Evolutionary conservation across 1,140 invertebrate species (phyloP), one percentile per base, ranked within the genome.

Genomic region (Drosophila gunungcola): DNA sequence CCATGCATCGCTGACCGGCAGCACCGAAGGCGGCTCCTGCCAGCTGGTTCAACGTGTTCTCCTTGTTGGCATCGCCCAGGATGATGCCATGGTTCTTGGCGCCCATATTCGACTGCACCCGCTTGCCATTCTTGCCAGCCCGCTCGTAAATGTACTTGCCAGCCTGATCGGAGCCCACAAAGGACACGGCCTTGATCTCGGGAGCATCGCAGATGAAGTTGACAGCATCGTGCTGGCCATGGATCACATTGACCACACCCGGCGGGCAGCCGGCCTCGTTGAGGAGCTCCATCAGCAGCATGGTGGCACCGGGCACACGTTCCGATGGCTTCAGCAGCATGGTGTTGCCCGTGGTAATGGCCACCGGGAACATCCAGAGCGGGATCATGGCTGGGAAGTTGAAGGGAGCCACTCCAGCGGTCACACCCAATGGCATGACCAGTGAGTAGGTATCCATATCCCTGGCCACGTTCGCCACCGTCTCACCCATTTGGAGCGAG

Each of bases 331-430:
- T 97, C 42, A 97, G 93, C 62, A 97, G 93, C 75, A 95, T 94
- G 0, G 96, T 95, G 88, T 97, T 96, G 51, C 99, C 99, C 73
- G 97, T 97, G 5, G 98, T 97, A 13, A 98, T 93, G 4, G 98
- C 97, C 67, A 99, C 94, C 0, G 98, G 98, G 93, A 99, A 98
- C 96, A 98, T 99, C 99, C 99, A 99, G 2, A 99, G 94, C 0
- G 99, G 99, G 88, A 99, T 99, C 99, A 99, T 99, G 39, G 99
- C 98, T 1, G 99, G 99, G 93, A 99, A 99, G 93, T 98, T 98
- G 91, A 98, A 98, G 0, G 97, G 97, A 38, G 97, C 97, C 82
- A 99, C 98, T 41, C 97, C 98, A 81, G 92, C 92, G 68, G 91
- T 92, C 5, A 92, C 92, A 7, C 92, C 92, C 12, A 92, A 39